Conservation (phyloP, 2,113 vertebrate species). For the Mellivora capensis region DNA sequence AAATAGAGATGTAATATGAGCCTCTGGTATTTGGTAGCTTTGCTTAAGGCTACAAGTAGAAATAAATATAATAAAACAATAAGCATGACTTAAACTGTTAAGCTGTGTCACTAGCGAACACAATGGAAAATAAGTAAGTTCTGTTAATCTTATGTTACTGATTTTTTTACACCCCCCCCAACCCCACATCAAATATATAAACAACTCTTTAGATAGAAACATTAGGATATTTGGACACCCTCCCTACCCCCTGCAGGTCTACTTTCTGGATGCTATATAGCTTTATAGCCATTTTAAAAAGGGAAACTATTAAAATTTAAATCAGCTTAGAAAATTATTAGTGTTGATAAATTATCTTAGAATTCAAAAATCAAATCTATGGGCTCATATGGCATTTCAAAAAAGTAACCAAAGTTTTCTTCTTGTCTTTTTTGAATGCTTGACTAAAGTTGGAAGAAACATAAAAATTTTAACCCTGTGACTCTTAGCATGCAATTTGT, state of each 20-base stretch:
- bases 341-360: background rate
- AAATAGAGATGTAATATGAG: background rate
- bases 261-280: background rate
- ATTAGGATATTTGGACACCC: background rate
- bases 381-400: background rate
- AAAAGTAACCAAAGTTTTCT: background rate
- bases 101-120: background rate
- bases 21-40: background rate
- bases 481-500: background rate
- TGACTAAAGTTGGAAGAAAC: background rate
- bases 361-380: background rate
- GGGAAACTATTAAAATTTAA: background rate
- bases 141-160: background rate
- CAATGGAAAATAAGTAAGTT: background rate
- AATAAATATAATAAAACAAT: background rate
- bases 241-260: accelerated
- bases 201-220: background rate
- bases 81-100: background rate
- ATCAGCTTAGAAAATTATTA: background rate
- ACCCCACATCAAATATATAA: background rate
- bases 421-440: background rate
- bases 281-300: background rate
- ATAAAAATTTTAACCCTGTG: background rate
- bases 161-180: background rate
- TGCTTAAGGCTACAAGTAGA: background rate